phyloP scores from a whole-genome alignment of 2,113 vertebrate species.

The Rissa tridactyla region DNA sequence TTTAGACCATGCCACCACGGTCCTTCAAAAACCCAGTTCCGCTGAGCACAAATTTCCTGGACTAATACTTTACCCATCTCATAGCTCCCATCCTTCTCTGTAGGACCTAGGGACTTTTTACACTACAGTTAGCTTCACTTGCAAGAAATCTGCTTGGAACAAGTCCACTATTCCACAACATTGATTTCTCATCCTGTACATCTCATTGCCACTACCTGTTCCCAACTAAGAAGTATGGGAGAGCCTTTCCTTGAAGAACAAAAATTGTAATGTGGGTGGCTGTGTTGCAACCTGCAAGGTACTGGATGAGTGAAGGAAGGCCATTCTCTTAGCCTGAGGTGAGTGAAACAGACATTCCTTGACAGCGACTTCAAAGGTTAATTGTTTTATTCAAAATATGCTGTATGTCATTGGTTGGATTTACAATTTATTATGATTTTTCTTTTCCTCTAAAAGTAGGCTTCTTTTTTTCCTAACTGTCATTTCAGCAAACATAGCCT shows the following conservation, averaged over 20 bases:
- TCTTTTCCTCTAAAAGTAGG: not conserved
- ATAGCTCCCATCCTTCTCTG: not conserved
- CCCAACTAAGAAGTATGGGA: not conserved
- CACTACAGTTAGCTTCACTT: not conserved
- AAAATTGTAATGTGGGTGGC: not conserved
- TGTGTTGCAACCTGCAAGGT: not conserved
- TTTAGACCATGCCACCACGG: not conserved
- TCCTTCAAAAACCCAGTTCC: not conserved
- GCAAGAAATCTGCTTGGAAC: not conserved
- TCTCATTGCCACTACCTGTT: not conserved
- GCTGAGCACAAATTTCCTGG: not conserved
- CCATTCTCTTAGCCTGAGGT: not conserved
- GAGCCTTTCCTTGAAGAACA: not conserved
- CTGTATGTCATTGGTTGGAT: not conserved
- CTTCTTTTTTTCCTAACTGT: not conserved
- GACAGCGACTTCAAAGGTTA: not conserved
- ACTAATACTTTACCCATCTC: not conserved
- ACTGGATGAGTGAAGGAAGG: rapidly evolving
- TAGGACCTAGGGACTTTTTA: not conserved
- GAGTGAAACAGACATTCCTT: not conserved
- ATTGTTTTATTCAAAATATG: not conserved
- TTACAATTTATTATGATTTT: not conserved
- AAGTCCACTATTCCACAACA: not conserved
- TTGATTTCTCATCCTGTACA: not conserved
- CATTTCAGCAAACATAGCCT: not conserved